A percentile compares a stretch with the other conserved stretches of the same genome.
phyloP scores from a whole-genome alignment of 2,113 vertebrate species.

The Emberiza fucata region DNA sequence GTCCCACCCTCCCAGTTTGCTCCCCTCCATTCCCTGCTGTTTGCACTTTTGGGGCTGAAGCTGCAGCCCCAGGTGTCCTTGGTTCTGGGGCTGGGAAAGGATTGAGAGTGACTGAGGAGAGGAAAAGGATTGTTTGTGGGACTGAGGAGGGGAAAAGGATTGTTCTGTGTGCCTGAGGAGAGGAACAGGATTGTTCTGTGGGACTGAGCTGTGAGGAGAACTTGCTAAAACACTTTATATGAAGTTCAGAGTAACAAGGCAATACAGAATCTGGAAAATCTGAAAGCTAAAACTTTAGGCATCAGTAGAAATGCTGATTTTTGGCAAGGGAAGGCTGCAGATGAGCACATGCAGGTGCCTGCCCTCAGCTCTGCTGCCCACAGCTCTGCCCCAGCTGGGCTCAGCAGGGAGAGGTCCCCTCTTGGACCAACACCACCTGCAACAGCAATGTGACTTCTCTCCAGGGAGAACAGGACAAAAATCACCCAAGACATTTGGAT shows the following conservation, averaged over 20 bases:
- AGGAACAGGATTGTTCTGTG: not conserved
- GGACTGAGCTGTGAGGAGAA: not conserved
- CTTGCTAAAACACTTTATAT: accelerated
- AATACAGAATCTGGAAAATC: not conserved
- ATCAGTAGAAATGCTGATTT: not conserved
- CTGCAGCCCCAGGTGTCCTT: not conserved
- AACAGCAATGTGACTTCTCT: not conserved
- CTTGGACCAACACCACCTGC: not conserved
- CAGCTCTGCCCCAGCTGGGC: not conserved
- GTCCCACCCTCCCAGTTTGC: too few species aligned
- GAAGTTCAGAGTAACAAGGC: not conserved
- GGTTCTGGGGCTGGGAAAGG: not conserved
- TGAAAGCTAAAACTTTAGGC: accelerated
- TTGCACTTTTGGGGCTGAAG: not conserved
- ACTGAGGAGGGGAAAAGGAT: not conserved
- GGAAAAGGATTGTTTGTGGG: too few species aligned
- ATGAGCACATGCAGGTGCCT: not conserved
- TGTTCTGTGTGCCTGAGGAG: not conserved
- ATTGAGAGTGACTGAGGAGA: too few species aligned
- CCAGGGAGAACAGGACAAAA: not conserved
- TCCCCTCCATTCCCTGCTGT: not conserved
- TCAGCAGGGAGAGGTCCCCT: not conserved
- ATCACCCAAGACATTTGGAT: not conserved
- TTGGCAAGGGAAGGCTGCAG: not conserved
- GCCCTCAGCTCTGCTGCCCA: not conserved